These are phyloP conservation scores for Dufourea novaeangliae DNA, from an alignment of 1,140 invertebrate genomes.

Conservation along the genomic window DNA sequence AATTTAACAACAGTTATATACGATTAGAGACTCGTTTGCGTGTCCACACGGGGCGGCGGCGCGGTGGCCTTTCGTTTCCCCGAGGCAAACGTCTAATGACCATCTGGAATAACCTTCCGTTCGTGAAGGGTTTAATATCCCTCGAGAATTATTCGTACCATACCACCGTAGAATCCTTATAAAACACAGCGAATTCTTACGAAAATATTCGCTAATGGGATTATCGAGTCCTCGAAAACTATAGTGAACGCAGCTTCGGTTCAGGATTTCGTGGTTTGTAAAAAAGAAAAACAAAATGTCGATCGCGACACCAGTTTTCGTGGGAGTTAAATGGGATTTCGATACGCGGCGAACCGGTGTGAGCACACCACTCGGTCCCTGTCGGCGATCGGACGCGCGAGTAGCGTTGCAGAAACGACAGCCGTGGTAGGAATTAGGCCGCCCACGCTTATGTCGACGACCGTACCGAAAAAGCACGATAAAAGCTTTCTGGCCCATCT, in stretches of 20 bases:
- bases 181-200: no score
- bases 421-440: constrained; percentile 63
- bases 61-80: no score
- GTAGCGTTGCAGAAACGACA: constrained; percentile 51
- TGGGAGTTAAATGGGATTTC: constrained; percentile 37
- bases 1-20: no score
- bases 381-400: constrained; percentile 33
- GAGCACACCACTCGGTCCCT: not conserved
- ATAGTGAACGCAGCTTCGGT: not conserved
- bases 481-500: constrained; percentile 70
- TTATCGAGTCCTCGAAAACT: not conserved
- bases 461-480: constrained; percentile 68
- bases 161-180: no score
- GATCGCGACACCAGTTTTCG: constrained; percentile 8
- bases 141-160: no score
- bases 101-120: no score
- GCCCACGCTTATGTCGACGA: constrained; percentile 65
- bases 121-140: no score
- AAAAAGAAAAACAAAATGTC: no score
- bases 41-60: no score
- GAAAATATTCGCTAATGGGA: no score
- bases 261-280: constrained; percentile 15
- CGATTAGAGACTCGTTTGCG: no score
- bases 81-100: no score
- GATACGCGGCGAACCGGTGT: not conserved